A percentile compares a stretch with the other conserved stretches of the same genome.
phyloP scores from a whole-genome alignment of 2,888 invertebrate species.

The Hypena proboscidalis region DNA sequence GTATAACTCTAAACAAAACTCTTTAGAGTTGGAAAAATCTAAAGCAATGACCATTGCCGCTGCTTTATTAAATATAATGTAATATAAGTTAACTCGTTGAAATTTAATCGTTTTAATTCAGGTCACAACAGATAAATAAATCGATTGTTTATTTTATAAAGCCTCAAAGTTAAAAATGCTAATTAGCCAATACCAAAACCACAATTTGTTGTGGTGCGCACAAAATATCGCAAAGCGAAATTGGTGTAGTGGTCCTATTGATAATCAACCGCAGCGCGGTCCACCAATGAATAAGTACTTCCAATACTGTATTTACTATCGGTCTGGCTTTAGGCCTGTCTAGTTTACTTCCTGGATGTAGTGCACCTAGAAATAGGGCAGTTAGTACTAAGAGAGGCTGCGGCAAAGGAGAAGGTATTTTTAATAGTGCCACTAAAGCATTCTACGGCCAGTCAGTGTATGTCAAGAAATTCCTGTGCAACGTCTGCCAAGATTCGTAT shows the following conservation, averaged over 20 bases:
- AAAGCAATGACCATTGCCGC: too few species aligned
- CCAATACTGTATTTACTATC: conserved; percentile 30
- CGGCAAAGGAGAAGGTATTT: too few species aligned
- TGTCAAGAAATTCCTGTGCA: too few species aligned
- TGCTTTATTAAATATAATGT: too few species aligned
- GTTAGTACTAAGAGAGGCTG: conserved; percentile 9
- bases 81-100: too few species aligned
- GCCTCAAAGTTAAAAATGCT: conserved; percentile 29
- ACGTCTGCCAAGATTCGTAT: too few species aligned
- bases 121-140: too few species aligned
- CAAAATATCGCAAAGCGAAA: conserved; percentile 41
- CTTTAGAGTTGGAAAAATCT: too few species aligned
- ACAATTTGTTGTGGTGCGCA: conserved; percentile 24
- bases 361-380: conserved; percentile 6
- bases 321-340: conserved; percentile 23
- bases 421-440: too few species aligned
- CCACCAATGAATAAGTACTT: conserved; percentile 22
- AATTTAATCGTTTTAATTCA: too few species aligned
- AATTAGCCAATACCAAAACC: conserved; percentile 29
- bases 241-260: conserved; percentile 41
- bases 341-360: conserved; percentile 22
- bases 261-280: conserved; percentile 41
- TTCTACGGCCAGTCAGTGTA: too few species aligned
- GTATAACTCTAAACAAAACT: too few species aligned
- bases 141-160: not conserved